Evolutionary conservation across 2,113 vertebrate species (phyloP).

Genomic region (Aldabrachelys gigantea): DNA sequence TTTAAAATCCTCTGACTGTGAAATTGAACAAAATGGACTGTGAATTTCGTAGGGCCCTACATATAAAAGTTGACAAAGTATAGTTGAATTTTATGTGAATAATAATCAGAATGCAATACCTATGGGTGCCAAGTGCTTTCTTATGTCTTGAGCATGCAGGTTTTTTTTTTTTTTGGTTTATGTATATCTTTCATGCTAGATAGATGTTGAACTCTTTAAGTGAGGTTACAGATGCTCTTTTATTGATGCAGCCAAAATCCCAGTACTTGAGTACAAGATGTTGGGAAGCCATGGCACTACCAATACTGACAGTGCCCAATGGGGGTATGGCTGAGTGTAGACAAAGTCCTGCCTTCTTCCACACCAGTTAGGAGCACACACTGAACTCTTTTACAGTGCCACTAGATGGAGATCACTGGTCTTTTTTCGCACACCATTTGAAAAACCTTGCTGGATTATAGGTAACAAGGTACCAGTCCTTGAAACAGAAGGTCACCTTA

Average conservation of each 20-base stretch:
- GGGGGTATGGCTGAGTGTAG: not conserved
- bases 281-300: not conserved
- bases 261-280: not conserved
- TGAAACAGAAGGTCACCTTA: not conserved
- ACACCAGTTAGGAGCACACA: not conserved
- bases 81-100: not conserved
- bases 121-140: not conserved
- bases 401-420: too few relatives aligned
- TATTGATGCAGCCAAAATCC: not conserved
- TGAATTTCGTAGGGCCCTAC: too few relatives aligned
- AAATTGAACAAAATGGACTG: too few relatives aligned
- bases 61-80: not conserved
- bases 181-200: not conserved
- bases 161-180: not conserved
- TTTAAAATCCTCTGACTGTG: too few relatives aligned
- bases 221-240: not conserved
- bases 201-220: not conserved
- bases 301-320: not conserved
- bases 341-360: not conserved
- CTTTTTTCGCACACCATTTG: too few relatives aligned
- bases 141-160: not conserved
- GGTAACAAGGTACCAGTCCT: not conserved
- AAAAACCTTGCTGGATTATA: too few relatives aligned
- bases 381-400: too few relatives aligned
- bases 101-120: not conserved